phyloP scores from a whole-genome alignment of 2,888 invertebrate species.

The Acanthosepion esculentum region DNA sequence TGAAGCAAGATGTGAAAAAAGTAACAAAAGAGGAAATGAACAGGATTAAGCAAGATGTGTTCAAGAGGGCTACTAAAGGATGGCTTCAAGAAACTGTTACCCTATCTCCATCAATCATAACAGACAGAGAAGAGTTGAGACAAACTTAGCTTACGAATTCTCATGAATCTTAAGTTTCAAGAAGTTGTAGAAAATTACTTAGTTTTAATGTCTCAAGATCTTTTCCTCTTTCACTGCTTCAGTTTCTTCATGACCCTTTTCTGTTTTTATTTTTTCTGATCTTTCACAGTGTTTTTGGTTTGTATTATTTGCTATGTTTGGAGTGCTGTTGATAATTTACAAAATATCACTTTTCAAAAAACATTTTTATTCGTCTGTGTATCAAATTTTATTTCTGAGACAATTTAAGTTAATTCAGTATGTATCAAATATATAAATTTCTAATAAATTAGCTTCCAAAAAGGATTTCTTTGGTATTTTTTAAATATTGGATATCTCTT shows the following conservation, averaged over 20 bases:
- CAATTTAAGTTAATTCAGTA: neutral
- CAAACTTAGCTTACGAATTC: neutral
- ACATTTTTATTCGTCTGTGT: neutral
- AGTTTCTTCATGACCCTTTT: neutral
- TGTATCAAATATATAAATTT: neutral
- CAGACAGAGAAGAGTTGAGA: neutral
- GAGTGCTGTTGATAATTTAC: neutral
- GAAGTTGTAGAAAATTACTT: neutral
- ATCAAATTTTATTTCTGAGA: neutral
- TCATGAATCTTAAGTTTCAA: conserved; percentile 1
- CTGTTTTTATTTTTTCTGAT: neutral
- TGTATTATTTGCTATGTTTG: neutral
- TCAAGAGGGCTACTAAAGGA: neutral
- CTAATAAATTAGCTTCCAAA: neutral
- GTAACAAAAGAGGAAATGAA: neutral
- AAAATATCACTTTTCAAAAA: neutral
- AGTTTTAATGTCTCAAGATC: neutral
- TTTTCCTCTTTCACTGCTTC: neutral
- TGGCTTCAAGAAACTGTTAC: neutral
- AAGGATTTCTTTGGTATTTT: neutral
- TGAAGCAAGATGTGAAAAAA: neutral
- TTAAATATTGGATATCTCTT: neutral
- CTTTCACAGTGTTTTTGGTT: neutral
- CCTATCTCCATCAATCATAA: conserved; percentile 21
- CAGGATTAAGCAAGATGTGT: neutral